These are phyloP conservation scores for Rhingia rostrata DNA, from an alignment of 2,888 invertebrate genomes.

Conservation along the genomic window DNA sequence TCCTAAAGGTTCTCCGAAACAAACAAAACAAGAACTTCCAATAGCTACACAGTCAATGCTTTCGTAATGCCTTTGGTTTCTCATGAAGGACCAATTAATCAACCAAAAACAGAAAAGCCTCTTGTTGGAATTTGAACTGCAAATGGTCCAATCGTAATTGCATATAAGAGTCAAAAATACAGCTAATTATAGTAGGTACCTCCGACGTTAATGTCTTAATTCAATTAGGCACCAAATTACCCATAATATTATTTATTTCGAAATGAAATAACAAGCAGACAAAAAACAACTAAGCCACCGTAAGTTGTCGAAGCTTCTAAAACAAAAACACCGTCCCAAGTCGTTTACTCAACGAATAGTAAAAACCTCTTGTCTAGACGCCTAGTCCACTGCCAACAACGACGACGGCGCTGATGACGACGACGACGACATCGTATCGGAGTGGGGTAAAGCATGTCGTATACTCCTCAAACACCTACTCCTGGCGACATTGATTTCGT, in stretches of 20 bases:
- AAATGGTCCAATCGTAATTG: too few relatives aligned
- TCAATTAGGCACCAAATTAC: constrained; percentile 25
- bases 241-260: constrained; percentile 15
- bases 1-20: too few relatives aligned
- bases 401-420: constrained; percentile 20
- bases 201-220: constrained; percentile 2
- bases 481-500: constrained; percentile 54
- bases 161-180: too few relatives aligned
- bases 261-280: constrained; percentile 1
- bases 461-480: constrained; percentile 20
- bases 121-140: too few relatives aligned
- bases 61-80: too few relatives aligned
- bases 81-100: too few relatives aligned
- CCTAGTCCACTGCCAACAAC: constrained; percentile 46
- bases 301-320: neutral
- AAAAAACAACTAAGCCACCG: constrained; percentile 11
- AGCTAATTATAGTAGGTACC: too few relatives aligned
- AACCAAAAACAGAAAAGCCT: too few relatives aligned
- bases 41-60: too few relatives aligned
- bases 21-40: too few relatives aligned
- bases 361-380: constrained; percentile 67
- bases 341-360: constrained; percentile 52
- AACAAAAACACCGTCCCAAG: constrained; percentile 4
- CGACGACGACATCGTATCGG: neutral
- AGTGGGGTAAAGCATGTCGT: constrained; percentile 53